phyloP scores from a whole-genome alignment of 2,888 invertebrate genomes.

The Junonia oenone region DNA sequence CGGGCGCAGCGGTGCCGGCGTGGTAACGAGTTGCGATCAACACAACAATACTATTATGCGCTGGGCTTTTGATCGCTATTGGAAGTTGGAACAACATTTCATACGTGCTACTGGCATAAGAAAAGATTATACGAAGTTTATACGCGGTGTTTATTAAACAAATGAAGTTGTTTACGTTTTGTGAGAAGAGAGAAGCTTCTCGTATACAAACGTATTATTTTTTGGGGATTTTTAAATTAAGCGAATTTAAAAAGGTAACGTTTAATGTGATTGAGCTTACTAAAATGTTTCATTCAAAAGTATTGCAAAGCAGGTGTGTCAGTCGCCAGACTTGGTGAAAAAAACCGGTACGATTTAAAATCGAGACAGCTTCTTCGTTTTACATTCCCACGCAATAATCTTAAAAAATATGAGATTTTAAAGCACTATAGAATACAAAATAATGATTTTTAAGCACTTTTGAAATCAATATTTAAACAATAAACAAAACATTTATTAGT shows the following conservation, averaged over 20 bases:
- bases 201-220: neutral
- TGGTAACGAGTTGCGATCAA: conserved; percentile 5
- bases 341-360: neutral
- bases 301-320: neutral
- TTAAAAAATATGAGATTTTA: neutral
- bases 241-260: neutral
- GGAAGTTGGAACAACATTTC: conserved; percentile 7
- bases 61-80: conserved; percentile 2
- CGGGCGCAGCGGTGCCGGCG: conserved; percentile 15
- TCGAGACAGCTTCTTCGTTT: neutral
- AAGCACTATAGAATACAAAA: no score
- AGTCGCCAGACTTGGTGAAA: neutral
- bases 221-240: neutral
- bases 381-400: neutral
- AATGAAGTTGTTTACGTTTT: neutral
- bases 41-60: conserved; percentile 2
- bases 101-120: neutral
- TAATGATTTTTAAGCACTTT: neutral
- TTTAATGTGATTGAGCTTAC: neutral
- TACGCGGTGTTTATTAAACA: neutral
- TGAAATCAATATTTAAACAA: neutral
- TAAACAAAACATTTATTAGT: neutral
- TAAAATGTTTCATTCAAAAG: neutral
- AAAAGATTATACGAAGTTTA: neutral
- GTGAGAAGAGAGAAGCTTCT: neutral